Evolutionary conservation across 1,140 invertebrate genomes (phyloP).

Genomic region (Idris sp.): DNA sequence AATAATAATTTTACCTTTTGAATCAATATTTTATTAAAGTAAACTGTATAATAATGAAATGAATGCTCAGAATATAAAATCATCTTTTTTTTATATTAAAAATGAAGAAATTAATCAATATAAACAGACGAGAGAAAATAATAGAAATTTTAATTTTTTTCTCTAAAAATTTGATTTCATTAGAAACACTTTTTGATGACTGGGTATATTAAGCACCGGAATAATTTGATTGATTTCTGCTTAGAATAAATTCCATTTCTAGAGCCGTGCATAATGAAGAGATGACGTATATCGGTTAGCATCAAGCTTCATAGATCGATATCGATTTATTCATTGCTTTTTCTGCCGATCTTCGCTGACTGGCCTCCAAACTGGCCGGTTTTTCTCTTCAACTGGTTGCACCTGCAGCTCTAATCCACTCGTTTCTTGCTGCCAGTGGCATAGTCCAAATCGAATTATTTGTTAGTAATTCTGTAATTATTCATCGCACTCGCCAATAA

Average conservation of each 20-base stretch:
- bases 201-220: slow-evolving; percentile 4
- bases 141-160: too few relatives aligned
- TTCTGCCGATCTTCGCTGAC: slow-evolving; percentile 27
- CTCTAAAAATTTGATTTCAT: too few relatives aligned
- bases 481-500: slow-evolving; percentile 55
- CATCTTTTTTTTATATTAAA: too few relatives aligned
- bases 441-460: slow-evolving; percentile 46
- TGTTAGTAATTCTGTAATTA: slow-evolving; percentile 54
- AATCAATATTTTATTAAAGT: too few relatives aligned
- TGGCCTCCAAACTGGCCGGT: slow-evolving; percentile 11
- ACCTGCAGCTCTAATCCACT: slow-evolving; percentile 58
- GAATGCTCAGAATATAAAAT: too few relatives aligned
- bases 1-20: too few relatives aligned
- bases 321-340: slow-evolving; percentile 55
- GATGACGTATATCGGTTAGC: slow-evolving; percentile 19
- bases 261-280: slow-evolving; percentile 29
- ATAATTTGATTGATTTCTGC: slow-evolving; percentile 23
- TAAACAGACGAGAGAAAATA: too few relatives aligned
- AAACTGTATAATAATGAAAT: too few relatives aligned
- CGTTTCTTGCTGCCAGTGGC: slow-evolving; percentile 47
- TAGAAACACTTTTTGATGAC: background rate
- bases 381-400: slow-evolving; percentile 55
- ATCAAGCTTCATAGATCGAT: slow-evolving; percentile 10
- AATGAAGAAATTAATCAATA: too few relatives aligned
- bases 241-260: slow-evolving; percentile 26